These are phyloP conservation scores for Boloria selene DNA, from an alignment of 2,888 invertebrate species.

Conservation along the genomic window DNA sequence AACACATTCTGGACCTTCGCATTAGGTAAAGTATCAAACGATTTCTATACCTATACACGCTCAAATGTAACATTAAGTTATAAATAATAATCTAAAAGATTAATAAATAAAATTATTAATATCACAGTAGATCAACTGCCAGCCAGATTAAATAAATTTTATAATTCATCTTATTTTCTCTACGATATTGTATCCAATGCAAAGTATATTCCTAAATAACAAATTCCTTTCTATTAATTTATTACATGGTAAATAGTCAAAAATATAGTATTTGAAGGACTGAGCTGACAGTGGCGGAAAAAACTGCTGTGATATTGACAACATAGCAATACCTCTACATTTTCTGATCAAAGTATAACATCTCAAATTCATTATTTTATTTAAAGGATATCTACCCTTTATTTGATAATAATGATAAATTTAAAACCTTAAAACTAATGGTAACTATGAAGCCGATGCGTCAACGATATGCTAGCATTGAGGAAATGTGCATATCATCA, in stretches of 20 bases:
- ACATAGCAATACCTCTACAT: slow-evolving; percentile 53
- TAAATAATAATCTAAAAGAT: slow-evolving; percentile 75
- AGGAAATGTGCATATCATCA: slow-evolving; percentile 33
- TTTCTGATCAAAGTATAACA: slow-evolving; percentile 52
- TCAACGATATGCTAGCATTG: slow-evolving; percentile 39
- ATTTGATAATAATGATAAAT: slow-evolving; percentile 44
- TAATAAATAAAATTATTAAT: slow-evolving; percentile 80
- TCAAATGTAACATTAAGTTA: slow-evolving; percentile 66
- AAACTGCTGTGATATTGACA: slow-evolving; percentile 81
- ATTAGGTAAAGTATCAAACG: slow-evolving; percentile 61
- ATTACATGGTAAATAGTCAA: slow-evolving; percentile 28
- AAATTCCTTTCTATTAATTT: slow-evolving; percentile 22
- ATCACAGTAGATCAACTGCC: slow-evolving; percentile 80
- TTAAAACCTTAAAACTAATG: slow-evolving; percentile 74
- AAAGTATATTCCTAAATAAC: slow-evolving; percentile 20
- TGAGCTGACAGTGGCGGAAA: slow-evolving; percentile 66
- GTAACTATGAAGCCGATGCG: slow-evolving; percentile 63
- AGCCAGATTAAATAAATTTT: slow-evolving; percentile 52
- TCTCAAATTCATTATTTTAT: slow-evolving; percentile 43
- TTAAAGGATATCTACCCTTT: slow-evolving; percentile 10
- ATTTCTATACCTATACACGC: slow-evolving; percentile 66
- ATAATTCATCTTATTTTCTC: slow-evolving; percentile 34
- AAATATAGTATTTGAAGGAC: slow-evolving; percentile 30
- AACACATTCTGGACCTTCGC: slow-evolving; percentile 75
- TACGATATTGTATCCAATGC: slow-evolving; percentile 10